phyloP scores from a whole-genome alignment of 1,140 invertebrate genomes.

The Solen grandis region DNA sequence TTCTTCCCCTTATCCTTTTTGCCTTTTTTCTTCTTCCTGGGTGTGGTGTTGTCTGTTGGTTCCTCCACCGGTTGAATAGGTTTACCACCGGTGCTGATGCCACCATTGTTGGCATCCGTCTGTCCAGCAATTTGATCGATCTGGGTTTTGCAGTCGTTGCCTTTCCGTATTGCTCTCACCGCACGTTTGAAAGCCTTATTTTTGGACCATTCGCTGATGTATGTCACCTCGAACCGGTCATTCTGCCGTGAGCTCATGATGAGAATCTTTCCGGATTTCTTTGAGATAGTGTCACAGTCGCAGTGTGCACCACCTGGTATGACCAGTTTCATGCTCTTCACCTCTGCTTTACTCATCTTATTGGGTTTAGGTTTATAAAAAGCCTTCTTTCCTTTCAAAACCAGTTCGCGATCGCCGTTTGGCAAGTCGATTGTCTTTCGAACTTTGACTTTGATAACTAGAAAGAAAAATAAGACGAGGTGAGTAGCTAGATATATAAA shows the following conservation, averaged over 20 bases:
- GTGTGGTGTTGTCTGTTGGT: background rate
- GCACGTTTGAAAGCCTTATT: conserved; percentile 40
- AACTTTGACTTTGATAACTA: conserved; percentile 44
- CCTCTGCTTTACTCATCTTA: conserved; percentile 14
- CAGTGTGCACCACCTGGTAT: conserved; percentile 39
- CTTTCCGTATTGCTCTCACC: conserved; percentile 40
- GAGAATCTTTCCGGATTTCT: background rate
- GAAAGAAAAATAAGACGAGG: background rate
- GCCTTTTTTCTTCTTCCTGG: background rate
- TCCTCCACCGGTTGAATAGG: background rate
- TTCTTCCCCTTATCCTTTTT: background rate
- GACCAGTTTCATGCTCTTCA: conserved; percentile 14
- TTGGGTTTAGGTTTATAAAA: conserved; percentile 47
- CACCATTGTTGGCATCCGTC: conserved; percentile 28
- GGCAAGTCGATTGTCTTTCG: background rate
- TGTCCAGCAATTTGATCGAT: conserved; percentile 27
- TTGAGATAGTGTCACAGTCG: conserved; percentile 21
- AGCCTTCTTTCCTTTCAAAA: conserved; percentile 23
- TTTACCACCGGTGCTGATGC: conserved; percentile 16
- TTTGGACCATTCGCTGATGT: conserved; percentile 45
- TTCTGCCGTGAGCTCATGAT: conserved; percentile 26
- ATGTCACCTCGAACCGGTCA: conserved; percentile 20
- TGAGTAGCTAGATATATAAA: background rate
- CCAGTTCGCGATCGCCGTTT: conserved; percentile 21
- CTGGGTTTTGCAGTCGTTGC: conserved; percentile 37